phyloP scores from a whole-genome alignment of 1,140 invertebrate species.

The Ceratoteleas bidentatus region DNA sequence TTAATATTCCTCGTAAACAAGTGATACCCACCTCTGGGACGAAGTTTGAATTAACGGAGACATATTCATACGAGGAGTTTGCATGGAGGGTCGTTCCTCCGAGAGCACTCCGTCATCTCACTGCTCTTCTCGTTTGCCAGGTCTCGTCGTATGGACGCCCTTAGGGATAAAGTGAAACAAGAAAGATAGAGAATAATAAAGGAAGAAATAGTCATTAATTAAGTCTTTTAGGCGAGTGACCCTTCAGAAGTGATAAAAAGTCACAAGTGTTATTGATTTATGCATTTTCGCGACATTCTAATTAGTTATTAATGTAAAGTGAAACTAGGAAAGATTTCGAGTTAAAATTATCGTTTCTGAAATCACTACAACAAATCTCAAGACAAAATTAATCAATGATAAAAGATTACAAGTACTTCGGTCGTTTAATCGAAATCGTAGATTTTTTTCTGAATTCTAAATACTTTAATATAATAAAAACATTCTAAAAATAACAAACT shows the following conservation, averaged over 20 bases:
- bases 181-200: constrained; percentile 67
- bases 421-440: too few relatives aligned
- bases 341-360: too few relatives aligned
- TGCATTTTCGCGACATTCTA: too few relatives aligned
- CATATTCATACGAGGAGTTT: constrained; percentile 82
- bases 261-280: constrained; percentile 49
- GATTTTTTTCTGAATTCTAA: too few relatives aligned
- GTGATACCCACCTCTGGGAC: constrained; percentile 78
- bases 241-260: constrained; percentile 77
- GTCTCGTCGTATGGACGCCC: constrained; percentile 74
- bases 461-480: too few relatives aligned
- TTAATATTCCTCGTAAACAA: constrained; percentile 81
- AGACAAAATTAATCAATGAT: too few relatives aligned
- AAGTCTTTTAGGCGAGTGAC: constrained; percentile 81
- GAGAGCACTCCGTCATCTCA: constrained; percentile 82
- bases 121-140: constrained; percentile 72
- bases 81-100: constrained; percentile 81
- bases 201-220: constrained; percentile 78
- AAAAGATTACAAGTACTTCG: too few relatives aligned
- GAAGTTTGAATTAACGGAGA: constrained; percentile 82
- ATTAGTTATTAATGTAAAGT: too few relatives aligned
- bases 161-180: constrained; percentile 74
- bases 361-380: too few relatives aligned
- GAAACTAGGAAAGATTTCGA: too few relatives aligned
- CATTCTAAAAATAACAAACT: too few relatives aligned